Conservation (phyloP, 2,113 vertebrate species). For the Acanthisitta chloris region DNA sequence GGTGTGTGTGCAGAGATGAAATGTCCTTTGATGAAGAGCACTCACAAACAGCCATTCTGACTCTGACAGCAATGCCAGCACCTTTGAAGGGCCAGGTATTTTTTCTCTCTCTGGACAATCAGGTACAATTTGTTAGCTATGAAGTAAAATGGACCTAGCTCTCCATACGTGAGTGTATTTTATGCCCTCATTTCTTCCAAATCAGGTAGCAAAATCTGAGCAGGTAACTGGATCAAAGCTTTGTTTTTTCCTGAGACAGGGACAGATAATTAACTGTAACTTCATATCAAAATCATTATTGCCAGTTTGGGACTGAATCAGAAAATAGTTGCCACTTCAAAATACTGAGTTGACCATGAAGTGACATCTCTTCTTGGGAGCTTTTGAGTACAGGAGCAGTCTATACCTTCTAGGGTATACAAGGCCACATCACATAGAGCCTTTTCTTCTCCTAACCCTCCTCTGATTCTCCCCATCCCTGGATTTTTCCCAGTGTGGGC, state of each 20-base stretch:
- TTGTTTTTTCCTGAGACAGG: not conserved
- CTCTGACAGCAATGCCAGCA: not conserved
- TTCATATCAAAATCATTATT: not conserved
- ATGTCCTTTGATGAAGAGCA: not conserved
- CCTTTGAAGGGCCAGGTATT: slow-evolving; percentile 7
- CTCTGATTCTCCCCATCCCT: not conserved
- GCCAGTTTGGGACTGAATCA: not conserved
- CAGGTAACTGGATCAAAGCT: not conserved
- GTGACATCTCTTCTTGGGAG: not conserved
- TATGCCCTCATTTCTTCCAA: not conserved
- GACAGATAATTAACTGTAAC: not conserved
- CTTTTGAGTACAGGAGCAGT: not conserved
- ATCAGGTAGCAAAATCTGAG: not conserved
- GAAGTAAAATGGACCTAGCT: not conserved
- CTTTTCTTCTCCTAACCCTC: not conserved
- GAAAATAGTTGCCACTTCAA: not conserved
- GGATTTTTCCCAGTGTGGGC: not conserved
- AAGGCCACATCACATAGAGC: not conserved
- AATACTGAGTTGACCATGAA: not conserved
- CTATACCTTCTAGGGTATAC: not conserved
- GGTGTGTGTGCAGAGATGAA: slow-evolving; percentile 34
- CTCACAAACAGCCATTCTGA: not conserved
- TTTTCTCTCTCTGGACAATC: slow-evolving; percentile 16
- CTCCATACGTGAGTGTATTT: not conserved
- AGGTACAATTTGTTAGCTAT: not conserved